Base-by-base conservation (phyloP, 2,888 invertebrate genomes). In the Cosmorhoe ocellata region DNA sequence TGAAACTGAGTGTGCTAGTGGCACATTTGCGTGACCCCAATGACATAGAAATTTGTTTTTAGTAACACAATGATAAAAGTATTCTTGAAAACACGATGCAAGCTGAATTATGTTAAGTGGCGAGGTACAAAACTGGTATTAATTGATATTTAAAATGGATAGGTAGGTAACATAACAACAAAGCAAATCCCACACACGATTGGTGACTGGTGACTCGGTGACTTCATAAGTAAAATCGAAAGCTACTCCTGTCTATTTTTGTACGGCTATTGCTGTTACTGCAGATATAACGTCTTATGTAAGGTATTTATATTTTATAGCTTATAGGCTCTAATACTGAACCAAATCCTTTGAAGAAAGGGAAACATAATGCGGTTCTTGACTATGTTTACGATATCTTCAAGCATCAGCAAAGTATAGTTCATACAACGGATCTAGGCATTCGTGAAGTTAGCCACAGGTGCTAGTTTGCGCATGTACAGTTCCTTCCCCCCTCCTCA, bases 161-260 rank as follows among this genome's bases (percentile, higher is more conserved):
- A n/a, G n/a, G n/a, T n/a, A n/a, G n/a, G n/a, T n/a, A 47, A 37
- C 58, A 62, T 56, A 5, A 56, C 59, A 60, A 66, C 60, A 63
- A 65, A 58, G 63, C 41, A 62, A 18, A 73, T 58, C 80, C 79
- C 64, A 74, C 63, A 44, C 49, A 49, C 53, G 60, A 64, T 74
- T 83, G 84, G 83, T 84, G n/a, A n/a, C n/a, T n/a, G n/a, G n/a
- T n/a, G n/a, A n/a, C n/a, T n/a, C n/a, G n/a, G n/a, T n/a, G 84
- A 84, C 79, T 80, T 85, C 83, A 82, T 67, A 70, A 43, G 60
- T 67, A 69, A 81, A 83, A 86, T 78, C 78, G 85, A 85, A 85
- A 85, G 86, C 80, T 65, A 58, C 50, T 58, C 52, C 56, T 61
- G 58, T 56, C 60, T 63, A 58, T 44, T 55, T 51, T 56, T 42